phyloP scores from a whole-genome alignment of 2,113 vertebrate species.

The Trematocara variabile region DNA sequence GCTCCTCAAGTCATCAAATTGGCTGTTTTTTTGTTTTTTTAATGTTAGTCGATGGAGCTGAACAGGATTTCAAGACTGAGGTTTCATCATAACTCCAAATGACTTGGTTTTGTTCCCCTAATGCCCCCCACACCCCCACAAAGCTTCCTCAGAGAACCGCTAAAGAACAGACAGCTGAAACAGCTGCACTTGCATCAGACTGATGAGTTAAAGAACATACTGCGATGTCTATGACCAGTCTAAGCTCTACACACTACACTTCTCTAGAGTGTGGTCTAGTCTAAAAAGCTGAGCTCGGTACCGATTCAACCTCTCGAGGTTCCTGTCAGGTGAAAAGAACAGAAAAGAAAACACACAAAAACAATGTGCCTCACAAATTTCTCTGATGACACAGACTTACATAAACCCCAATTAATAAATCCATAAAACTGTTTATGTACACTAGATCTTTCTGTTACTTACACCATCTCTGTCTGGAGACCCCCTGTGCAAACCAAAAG shows the following conservation, averaged over 20 bases:
- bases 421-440: neutral
- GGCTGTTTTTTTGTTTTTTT: neutral
- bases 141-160: neutral
- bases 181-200: neutral
- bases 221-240: neutral
- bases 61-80: neutral
- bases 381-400: neutral
- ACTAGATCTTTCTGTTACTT: conserved; percentile 72
- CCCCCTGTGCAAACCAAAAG: conserved; percentile 75
- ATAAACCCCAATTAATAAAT: neutral
- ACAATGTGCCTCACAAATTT: neutral
- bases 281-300: conserved; percentile 50
- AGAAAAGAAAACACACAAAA: conserved; percentile 32
- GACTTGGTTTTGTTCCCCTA: neutral
- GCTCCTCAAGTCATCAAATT: neutral
- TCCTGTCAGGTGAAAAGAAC: conserved; percentile 58
- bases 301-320: conserved; percentile 67
- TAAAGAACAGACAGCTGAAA: neutral
- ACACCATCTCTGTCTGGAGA: conserved; percentile 96
- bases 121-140: neutral
- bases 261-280: conserved; percentile 12
- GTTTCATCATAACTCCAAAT: neutral
- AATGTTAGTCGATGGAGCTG: accelerated
- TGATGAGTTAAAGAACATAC: neutral
- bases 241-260: conserved; percentile 22